These are phyloP conservation scores for Oedothorax gibbosus DNA, from an alignment of 1,140 invertebrate genomes.

Conservation along the genomic window DNA sequence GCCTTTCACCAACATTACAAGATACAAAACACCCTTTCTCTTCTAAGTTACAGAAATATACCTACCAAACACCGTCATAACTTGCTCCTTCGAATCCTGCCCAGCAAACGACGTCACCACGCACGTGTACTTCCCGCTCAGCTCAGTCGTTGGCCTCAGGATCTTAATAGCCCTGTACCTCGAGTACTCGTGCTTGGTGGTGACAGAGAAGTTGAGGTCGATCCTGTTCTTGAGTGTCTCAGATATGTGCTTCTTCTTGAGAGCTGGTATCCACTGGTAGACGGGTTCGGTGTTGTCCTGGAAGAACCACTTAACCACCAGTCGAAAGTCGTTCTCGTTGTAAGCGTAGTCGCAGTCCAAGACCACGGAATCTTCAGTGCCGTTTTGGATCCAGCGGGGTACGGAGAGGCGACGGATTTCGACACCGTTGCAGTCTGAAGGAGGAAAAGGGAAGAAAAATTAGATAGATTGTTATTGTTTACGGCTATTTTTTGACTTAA, in stretches of 20 bases:
- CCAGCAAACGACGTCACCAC: slow-evolving; percentile 63
- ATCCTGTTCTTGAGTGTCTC: slow-evolving; percentile 76
- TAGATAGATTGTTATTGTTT: not conserved
- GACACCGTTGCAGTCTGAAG: slow-evolving; percentile 64
- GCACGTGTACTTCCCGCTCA: slow-evolving; percentile 65
- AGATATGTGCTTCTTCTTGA: slow-evolving; percentile 73
- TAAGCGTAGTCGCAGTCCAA: slow-evolving; percentile 82
- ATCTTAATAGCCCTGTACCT: slow-evolving; percentile 83
- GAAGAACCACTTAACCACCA: slow-evolving; percentile 86
- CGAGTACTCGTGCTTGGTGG: slow-evolving; percentile 71
- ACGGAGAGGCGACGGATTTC: slow-evolving; percentile 78
- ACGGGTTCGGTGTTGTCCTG: slow-evolving; percentile 76
- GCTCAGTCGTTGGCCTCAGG: slow-evolving; percentile 76
- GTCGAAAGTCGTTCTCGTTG: slow-evolving; percentile 70
- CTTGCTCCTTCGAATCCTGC: slow-evolving; percentile 62
- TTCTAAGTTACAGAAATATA: not conserved
- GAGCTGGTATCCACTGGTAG: slow-evolving; percentile 82
- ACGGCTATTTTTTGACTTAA: not conserved
- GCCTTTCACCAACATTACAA: too few species aligned
- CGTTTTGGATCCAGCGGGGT: slow-evolving; percentile 77
- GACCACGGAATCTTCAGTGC: slow-evolving; percentile 75
- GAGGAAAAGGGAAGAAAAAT: not conserved
- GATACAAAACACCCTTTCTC: too few species aligned
- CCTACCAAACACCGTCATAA: slow-evolving; percentile 64
- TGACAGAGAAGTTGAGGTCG: slow-evolving; percentile 78